These are phyloP conservation scores for Hypotaenidia philippensis DNA, from an alignment of 2,797 vertebrate species.

Conservation along the genomic window DNA sequence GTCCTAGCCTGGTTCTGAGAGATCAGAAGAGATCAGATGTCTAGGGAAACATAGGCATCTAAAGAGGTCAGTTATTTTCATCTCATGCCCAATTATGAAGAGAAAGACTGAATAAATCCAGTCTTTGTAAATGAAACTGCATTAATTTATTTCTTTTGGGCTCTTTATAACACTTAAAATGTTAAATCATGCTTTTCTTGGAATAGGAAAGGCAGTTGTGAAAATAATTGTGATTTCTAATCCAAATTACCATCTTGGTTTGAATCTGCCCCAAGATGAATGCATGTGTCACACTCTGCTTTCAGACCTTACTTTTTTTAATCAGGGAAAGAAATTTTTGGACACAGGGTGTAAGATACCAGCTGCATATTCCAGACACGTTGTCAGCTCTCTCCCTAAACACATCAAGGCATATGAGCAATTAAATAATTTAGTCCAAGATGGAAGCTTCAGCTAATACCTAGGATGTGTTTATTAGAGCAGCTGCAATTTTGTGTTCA, in stretches of 20 bases:
- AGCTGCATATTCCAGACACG: neutral
- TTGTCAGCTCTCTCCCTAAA: neutral
- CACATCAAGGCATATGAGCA: neutral
- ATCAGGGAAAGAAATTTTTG: neutral
- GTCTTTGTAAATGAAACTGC: neutral
- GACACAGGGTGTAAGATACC: neutral
- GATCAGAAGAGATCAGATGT: neutral
- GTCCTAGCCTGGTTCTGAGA: neutral
- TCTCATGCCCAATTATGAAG: neutral
- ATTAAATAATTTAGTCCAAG: constrained; percentile 31
- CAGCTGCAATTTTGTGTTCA: neutral
- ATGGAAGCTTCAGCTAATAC: neutral
- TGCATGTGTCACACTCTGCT: neutral
- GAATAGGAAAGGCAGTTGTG: neutral
- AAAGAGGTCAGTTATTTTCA: neutral
- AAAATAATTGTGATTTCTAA: neutral
- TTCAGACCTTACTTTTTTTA: constrained; percentile 16
- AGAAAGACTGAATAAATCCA: neutral
- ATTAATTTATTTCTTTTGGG: neutral
- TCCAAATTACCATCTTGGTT: neutral
- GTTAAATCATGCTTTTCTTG: neutral
- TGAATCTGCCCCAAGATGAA: neutral
- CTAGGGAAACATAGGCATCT: neutral
- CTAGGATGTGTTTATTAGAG: constrained; percentile 9
- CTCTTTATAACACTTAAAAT: neutral